Base-by-base conservation (phyloP, 2,888 invertebrate genomes). In the Drosophila pseudotalamancana region DNA sequence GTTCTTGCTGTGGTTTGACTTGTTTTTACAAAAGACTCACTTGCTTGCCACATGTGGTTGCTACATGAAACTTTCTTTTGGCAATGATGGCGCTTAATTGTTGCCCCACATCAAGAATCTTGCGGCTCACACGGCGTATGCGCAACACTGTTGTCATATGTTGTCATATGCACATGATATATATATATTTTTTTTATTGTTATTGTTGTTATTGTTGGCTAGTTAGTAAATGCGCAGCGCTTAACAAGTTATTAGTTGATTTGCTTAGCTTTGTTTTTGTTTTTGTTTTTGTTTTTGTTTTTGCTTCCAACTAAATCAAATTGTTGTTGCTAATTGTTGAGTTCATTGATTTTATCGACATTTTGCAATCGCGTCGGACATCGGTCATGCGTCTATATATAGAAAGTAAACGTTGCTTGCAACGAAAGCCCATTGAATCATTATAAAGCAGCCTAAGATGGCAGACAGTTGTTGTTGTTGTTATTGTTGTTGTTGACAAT, bases 331-430 rank as follows among this genome's bases (percentile, higher is more conserved):
- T 48, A 23, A 48, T 43, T 51, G 63, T 34, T 57, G 66, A 79
- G 75, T 85, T 85, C 79, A 83, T 64, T 66, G 55, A 66, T 78
- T 86, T 86, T 78, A 85, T 74, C 79, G 73, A 60, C 82, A 74
- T 69, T 54, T 70, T 39, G 57, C 69, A 50, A 61, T 72, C 61
- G 73, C 18, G 9, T 67, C 67, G 34, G 39, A 56, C 71, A 46
- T 69, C 71, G 71, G 76, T 79, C 79, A 85, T 85, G 11, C 29
- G 56, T 45, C 87, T 79, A 79, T 72, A 79, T 79, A 79, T 86
- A 79, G 80, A 61, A 74, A 74, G 71, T 63, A 50, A 46, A 37
- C 18, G 18, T 25, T 31, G 57, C 54, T 18, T 57, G 65, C 50
- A 63, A 43, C 42, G 21, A 8, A 32, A 27, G 27, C 40, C 43